Conservation (phyloP, 2,888 invertebrate species). For the Chesias legatella region DNA sequence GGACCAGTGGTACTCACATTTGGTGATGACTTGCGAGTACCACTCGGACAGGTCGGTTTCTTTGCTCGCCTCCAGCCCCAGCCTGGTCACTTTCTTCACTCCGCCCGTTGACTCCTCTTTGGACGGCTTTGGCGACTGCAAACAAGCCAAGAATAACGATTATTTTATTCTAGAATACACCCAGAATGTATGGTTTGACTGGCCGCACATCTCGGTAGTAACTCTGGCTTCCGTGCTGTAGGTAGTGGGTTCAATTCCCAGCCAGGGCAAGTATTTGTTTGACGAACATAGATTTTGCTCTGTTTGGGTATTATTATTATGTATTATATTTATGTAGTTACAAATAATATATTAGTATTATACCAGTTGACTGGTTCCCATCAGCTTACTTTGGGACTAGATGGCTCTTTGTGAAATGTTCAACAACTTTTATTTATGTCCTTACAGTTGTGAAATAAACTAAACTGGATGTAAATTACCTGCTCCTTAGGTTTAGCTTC, state of each 20-base stretch:
- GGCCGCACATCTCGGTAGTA: neutral
- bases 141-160: too few species aligned
- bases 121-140: conserved; percentile 59
- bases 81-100: conserved; percentile 93
- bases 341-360: neutral
- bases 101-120: conserved; percentile 74
- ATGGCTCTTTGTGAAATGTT: too few species aligned
- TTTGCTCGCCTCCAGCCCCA: conserved; percentile 96
- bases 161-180: too few species aligned
- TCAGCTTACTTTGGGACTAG: too few species aligned
- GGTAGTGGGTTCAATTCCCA: neutral
- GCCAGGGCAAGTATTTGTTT: too few species aligned
- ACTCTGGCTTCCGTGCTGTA: neutral
- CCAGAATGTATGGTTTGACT: neutral
- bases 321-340: too few species aligned
- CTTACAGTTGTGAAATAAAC: too few species aligned
- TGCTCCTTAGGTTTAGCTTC: conserved; percentile 44
- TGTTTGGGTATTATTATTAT: neutral
- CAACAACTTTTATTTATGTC: too few species aligned
- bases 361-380: too few species aligned
- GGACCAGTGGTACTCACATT: conserved; percentile 50
- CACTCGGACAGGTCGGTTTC: conserved; percentile 96
- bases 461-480: conserved; percentile 39
- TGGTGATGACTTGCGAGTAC: conserved; percentile 94
- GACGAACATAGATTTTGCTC: too few species aligned